These are phyloP conservation scores for Zosterops japonicus DNA, from an alignment of 2,113 vertebrate species.

Conservation along the genomic window DNA sequence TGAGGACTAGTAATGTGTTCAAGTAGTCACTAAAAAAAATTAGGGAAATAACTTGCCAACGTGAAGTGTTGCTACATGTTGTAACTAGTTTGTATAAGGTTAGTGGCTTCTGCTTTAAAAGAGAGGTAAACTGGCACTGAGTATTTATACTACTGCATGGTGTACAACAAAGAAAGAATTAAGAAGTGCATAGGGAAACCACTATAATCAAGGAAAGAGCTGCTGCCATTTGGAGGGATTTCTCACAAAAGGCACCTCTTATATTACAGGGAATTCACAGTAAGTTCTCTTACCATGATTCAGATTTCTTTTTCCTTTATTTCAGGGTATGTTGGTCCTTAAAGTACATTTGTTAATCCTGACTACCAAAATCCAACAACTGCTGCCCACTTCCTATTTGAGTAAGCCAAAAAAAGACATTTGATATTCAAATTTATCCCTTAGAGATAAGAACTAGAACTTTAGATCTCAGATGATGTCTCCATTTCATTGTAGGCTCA, in stretches of 20 bases:
- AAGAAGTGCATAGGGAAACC: not conserved
- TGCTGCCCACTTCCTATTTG: not conserved
- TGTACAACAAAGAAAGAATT: not conserved
- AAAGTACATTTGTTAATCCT: not conserved
- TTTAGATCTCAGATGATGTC: not conserved
- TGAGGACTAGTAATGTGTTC: not conserved
- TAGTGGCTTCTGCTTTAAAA: not conserved
- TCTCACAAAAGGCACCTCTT: not conserved
- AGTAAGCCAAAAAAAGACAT: not conserved
- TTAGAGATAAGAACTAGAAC: not conserved
- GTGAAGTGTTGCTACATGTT: not conserved
- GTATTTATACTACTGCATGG: not conserved
- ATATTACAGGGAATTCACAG: not conserved
- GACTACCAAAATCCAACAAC: not conserved
- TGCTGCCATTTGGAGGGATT: not conserved
- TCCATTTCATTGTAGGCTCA: not conserved
- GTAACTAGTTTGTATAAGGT: not conserved
- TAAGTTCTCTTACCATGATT: not conserved
- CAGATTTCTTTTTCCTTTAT: not conserved
- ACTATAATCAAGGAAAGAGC: not conserved
- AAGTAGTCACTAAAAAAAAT: not conserved
- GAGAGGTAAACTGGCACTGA: not conserved
- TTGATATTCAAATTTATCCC: not conserved
- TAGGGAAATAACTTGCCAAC: not conserved
- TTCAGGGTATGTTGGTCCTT: not conserved